Base-by-base conservation (phyloP, 2,113 vertebrate species). In the Bufo gargarizans region DNA sequence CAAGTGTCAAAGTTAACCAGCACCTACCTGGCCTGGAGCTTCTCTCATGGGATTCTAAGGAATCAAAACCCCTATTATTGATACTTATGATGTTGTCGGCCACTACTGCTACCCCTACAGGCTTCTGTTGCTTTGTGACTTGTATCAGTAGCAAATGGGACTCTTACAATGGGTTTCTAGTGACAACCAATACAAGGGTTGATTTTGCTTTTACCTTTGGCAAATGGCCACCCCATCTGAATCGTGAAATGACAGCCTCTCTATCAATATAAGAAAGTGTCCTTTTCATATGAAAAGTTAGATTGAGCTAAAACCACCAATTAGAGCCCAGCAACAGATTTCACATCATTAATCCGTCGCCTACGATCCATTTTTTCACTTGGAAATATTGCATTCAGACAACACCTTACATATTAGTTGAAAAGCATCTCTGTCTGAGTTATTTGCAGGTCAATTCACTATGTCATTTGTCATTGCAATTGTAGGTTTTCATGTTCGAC, bases 401-500 rank as follows among this genome's bases (percentile, higher is more conserved):
- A 69, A 71, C 82, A 84, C 82, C 82, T 84, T 84, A 50, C 82
- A 22, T 71, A 71, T 84, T 84, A 84, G 82, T 55, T 84, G 47
- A 84, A 83, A 84, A 84, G 63, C 82, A 50, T 84, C 63, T 84
- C 82, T 69, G 33, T 83, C 63, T 13, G 49, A 53, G 47, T 84
- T 84, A 69, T 69, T 84, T 71, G 22, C 82, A 71, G 82, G 82
- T 84, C 82, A 84, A 69, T 69, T 84, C 63, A 65, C 63, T 13
- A 33, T 84, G 82, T 84, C 82, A 84, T 84, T 84, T 84, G 82
- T 84, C 82, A 84, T 65, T 43, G 47, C 82, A 84, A 84, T 84
- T 84, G 82, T 84, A 69, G 82, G 82, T 84, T 84, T 84, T 84
- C 82, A 84, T 84, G 61, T 71, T 84, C 82, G 16, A 43, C 47